A percentile compares a stretch with the other conserved stretches of the same genome.
Evolutionary conservation across 2,113 vertebrate genomes (phyloP).

Genomic region (Morphnarchus princeps): DNA sequence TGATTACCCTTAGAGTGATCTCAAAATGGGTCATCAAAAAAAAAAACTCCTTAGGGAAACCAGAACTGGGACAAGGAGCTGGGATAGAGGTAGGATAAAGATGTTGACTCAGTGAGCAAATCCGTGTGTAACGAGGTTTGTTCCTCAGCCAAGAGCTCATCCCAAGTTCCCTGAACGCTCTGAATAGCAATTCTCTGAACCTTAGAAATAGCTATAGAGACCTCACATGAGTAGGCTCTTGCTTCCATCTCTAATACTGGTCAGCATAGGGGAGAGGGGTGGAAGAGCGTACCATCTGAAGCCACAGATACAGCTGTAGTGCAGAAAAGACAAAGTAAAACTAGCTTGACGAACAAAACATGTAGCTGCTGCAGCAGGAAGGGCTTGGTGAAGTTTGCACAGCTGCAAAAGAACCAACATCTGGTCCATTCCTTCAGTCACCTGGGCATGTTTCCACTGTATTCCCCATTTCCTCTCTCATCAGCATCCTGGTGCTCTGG

Average conservation of each 20-base stretch:
- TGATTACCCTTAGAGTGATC: neutral
- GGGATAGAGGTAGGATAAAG: neutral
- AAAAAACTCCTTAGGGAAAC: neutral
- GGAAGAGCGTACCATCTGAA: neutral
- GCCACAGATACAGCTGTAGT: neutral
- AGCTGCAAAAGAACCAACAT: neutral
- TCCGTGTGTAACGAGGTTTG: neutral
- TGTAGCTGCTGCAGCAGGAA: neutral
- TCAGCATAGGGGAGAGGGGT: neutral
- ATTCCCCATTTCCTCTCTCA: neutral
- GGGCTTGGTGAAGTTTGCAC: neutral
- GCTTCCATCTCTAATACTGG: neutral
- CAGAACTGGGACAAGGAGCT: neutral
- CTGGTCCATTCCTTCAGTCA: neutral
- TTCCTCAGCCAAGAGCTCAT: neutral
- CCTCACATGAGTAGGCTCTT: neutral
- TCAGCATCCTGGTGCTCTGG: neutral
- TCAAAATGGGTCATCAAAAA: neutral
- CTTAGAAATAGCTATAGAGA: neutral
- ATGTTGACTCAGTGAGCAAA: neutral
- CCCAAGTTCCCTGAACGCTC: neutral
- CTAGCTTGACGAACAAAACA: neutral
- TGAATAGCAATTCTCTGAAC: neutral
- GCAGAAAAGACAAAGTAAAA: neutral
- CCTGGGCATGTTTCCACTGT: neutral